A percentile compares a stretch with the other conserved stretches of the same genome.
phyloP scores from a whole-genome alignment of 2,888 invertebrate species.

The Chalcis sispes region DNA sequence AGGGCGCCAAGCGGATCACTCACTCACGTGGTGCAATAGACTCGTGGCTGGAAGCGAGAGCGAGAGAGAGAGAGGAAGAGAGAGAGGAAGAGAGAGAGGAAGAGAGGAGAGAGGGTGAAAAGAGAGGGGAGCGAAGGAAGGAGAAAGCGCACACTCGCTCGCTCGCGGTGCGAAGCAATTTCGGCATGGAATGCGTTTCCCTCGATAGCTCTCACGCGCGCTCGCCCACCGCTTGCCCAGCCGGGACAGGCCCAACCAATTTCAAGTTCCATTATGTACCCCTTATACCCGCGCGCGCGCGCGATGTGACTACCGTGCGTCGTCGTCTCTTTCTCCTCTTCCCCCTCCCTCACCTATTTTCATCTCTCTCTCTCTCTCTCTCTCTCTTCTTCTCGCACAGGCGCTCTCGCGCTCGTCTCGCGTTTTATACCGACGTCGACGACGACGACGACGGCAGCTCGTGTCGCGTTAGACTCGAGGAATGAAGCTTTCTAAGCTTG shows the following conservation, averaged over 20 bases:
- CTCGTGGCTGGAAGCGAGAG: background rate
- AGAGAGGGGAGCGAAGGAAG: conserved; percentile 49
- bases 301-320: no score
- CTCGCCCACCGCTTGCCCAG: conserved; percentile 60
- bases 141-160: no score
- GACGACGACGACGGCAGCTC: no score
- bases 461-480: no score
- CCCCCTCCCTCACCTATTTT: conserved; percentile 7
- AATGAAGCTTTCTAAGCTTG: no score
- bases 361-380: background rate
- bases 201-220: conserved; percentile 68
- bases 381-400: background rate
- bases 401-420: background rate
- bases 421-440: background rate
- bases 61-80: background rate
- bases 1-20: background rate
- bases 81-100: conserved; percentile 4
- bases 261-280: conserved; percentile 76
- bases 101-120: conserved; percentile 2
- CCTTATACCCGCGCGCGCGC: conserved; percentile 54
- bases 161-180: conserved; percentile 74
- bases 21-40: no score
- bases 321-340: background rate
- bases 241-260: conserved; percentile 75
- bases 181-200: conserved; percentile 75